These are phyloP conservation scores for Drosophila virilis DNA, from an alignment of 1,140 invertebrate species.

Conservation along the genomic window DNA sequence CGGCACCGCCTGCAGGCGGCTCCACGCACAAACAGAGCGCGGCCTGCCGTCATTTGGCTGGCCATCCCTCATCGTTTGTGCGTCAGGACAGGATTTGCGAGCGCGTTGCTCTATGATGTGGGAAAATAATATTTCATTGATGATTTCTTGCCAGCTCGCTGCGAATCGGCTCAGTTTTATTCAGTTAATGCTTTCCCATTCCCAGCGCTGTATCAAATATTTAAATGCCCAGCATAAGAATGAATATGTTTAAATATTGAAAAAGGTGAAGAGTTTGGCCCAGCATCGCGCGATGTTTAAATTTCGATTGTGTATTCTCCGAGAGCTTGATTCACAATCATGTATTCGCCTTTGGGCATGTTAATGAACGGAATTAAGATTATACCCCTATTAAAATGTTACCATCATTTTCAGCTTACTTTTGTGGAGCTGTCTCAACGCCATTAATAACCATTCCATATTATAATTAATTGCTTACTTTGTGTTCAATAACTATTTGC, in stretches of 20 bases:
- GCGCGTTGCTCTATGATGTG: constrained; percentile 45
- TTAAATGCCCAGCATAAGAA: background rate
- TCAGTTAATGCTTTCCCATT: background rate
- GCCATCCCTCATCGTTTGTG: background rate
- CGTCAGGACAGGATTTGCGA: constrained; percentile 28
- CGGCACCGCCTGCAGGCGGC: background rate
- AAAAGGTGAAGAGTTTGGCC: background rate
- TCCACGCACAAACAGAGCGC: background rate
- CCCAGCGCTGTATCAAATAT: constrained; percentile 12
- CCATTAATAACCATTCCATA: constrained; percentile 27
- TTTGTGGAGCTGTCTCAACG: constrained; percentile 17
- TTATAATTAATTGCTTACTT: constrained; percentile 37
- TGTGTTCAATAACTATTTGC: background rate
- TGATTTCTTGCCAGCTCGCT: constrained; percentile 24
- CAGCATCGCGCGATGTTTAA: background rate
- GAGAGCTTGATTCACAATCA: background rate
- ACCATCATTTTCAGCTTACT: background rate
- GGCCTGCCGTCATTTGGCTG: background rate
- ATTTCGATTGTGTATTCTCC: background rate
- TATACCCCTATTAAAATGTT: constrained; percentile 23
- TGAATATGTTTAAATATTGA: background rate
- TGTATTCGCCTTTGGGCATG: background rate
- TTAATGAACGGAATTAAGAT: background rate
- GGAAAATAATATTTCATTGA: constrained; percentile 63
- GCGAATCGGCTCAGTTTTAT: constrained; percentile 3